Evolutionary conservation across 2,113 vertebrate genomes (phyloP).

Genomic region (Anolis carolinensis): DNA sequence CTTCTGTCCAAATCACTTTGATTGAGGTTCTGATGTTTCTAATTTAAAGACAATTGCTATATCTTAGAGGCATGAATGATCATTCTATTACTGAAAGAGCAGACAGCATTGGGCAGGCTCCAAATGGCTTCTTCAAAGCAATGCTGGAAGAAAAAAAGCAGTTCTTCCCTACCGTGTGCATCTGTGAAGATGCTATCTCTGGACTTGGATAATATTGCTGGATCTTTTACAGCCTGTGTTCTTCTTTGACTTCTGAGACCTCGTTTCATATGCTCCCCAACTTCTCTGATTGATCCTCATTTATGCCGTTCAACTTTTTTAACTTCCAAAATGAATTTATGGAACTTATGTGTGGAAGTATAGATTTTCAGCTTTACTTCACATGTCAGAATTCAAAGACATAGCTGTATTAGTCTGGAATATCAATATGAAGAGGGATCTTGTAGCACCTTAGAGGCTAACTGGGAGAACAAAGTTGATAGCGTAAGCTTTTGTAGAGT

Average conservation of each 20-base stretch:
- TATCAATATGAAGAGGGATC: too few species aligned
- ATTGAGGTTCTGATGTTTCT: background rate
- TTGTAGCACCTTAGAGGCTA: too few species aligned
- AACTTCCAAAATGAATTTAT: constrained; percentile 29
- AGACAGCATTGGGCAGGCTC: background rate
- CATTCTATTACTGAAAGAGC: constrained; percentile 25
- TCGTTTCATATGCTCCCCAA: background rate
- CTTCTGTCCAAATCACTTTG: constrained; percentile 9
- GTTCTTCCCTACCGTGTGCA: background rate
- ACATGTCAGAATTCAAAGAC: background rate
- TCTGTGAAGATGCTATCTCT: constrained; percentile 16
- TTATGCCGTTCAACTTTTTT: constrained; percentile 34
- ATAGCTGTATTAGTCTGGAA: too few species aligned
- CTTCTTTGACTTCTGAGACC: background rate
- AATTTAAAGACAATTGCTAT: constrained; percentile 13
- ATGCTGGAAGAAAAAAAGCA: background rate
- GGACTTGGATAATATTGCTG: constrained; percentile 11
- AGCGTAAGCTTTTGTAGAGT: too few species aligned
- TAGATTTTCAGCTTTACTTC: background rate
- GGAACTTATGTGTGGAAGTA: too few species aligned
- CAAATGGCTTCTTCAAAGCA: constrained; percentile 32
- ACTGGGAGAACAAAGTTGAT: too few species aligned
- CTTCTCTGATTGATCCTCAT: constrained; percentile 27
- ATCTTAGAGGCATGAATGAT: constrained; percentile 30
- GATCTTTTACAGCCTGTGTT: background rate